These are phyloP conservation scores for Pandion haliaetus DNA, from an alignment of 2,113 vertebrate genomes.

Conservation along the genomic window DNA sequence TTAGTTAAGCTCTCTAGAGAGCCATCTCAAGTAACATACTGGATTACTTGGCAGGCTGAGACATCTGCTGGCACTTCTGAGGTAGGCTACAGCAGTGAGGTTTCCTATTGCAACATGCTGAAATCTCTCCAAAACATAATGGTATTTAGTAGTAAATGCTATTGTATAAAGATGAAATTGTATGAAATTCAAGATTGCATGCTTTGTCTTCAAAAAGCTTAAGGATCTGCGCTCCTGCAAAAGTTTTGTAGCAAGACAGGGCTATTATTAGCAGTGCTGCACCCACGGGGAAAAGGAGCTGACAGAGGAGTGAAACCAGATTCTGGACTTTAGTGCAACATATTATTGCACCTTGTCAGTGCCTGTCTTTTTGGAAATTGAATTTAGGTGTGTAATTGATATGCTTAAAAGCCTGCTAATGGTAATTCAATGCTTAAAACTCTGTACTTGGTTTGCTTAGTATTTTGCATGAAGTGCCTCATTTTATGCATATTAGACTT, in stretches of 20 bases:
- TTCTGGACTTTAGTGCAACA: not conserved
- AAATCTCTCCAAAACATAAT: not conserved
- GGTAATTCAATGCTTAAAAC: not conserved
- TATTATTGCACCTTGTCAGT: not conserved
- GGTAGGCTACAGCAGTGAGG: not conserved
- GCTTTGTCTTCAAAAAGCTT: not conserved
- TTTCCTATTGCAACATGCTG: not conserved
- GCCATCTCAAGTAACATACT: not conserved
- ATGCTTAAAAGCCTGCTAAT: constrained; percentile 3
- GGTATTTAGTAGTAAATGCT: not conserved
- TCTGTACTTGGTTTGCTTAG: not conserved
- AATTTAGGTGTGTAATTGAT: constrained; percentile 22
- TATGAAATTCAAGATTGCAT: not conserved
- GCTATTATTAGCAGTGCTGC: not conserved
- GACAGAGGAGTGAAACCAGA: constrained; percentile 14
- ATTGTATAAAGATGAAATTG: not conserved
- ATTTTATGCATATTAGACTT: constrained; percentile 1
- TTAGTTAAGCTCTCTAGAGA: not conserved
- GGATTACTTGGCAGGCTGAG: constrained; percentile 39
- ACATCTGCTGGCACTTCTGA: constrained; percentile 30
- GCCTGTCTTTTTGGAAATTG: not conserved
- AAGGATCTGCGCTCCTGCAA: not conserved
- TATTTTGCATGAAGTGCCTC: not conserved
- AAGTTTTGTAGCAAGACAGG: not conserved
- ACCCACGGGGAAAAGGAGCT: not conserved